These are phyloP conservation scores for Enteromius thamalakanensis DNA, from an alignment of 2,797 vertebrate species.

Conservation along the genomic window DNA sequence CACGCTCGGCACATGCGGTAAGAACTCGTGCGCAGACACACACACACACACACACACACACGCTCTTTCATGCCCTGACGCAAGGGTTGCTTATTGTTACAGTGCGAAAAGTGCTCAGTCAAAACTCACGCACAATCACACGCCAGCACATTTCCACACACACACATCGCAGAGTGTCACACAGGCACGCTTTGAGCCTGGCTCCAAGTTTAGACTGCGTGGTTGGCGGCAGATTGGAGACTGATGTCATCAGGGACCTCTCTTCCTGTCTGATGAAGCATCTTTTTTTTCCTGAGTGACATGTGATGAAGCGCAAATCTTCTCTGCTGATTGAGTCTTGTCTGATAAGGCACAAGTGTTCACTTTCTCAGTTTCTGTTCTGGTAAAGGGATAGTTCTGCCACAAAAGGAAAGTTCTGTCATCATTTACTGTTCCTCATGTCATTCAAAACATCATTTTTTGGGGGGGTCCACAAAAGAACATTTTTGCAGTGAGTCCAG, in stretches of 20 bases:
- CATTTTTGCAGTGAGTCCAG: neutral
- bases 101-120: constrained; percentile 32
- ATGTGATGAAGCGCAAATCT: constrained; percentile 29
- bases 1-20: constrained; percentile 87
- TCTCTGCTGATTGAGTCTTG: constrained; percentile 33
- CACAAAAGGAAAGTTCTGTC: constrained; percentile 2
- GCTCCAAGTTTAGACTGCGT: constrained; percentile 24
- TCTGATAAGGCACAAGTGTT: constrained; percentile 30
- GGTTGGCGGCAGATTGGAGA: constrained; percentile 26
- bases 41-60: constrained; percentile 39
- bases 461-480: neutral
- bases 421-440: neutral
- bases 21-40: constrained; percentile 59
- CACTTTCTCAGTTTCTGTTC: neutral
- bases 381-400: constrained; percentile 22
- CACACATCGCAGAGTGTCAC: neutral
- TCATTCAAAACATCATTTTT: neutral
- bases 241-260: constrained; percentile 37
- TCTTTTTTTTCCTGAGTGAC: neutral
- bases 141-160: constrained; percentile 26
- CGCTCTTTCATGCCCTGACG: constrained; percentile 45
- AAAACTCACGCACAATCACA: constrained; percentile 50
- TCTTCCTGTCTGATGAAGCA: constrained; percentile 42
- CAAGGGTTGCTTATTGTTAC: constrained; percentile 52
- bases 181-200: constrained; percentile 8